These are phyloP conservation scores for Belgica antarctica DNA, from an alignment of 2,888 invertebrate species.

Conservation along the genomic window DNA sequence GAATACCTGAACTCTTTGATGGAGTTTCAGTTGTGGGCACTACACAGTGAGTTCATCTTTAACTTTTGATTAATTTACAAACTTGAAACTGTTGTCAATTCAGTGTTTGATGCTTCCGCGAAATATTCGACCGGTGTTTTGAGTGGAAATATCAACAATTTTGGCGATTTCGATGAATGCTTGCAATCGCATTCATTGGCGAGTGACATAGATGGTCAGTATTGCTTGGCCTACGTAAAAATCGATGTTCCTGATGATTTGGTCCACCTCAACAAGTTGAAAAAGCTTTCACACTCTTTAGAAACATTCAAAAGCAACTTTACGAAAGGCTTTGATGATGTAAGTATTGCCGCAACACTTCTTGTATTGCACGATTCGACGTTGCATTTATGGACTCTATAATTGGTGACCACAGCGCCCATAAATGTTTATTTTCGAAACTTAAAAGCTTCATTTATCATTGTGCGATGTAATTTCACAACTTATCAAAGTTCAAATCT, in stretches of 20 bases:
- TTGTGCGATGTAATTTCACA: too few species aligned
- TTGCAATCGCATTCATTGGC: neutral
- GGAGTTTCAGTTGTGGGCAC: slow-evolving; percentile 46
- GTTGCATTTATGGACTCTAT: too few species aligned
- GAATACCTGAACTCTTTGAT: slow-evolving; percentile 45
- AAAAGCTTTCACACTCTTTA: neutral
- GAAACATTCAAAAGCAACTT: slow-evolving; percentile 19
- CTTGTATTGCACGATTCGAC: too few species aligned
- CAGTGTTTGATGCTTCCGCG: slow-evolving; percentile 48
- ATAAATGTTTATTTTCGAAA: neutral
- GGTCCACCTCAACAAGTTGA: neutral
- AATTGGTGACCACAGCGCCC: too few species aligned
- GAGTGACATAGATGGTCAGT: slow-evolving; percentile 57
- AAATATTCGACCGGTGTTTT: slow-evolving; percentile 60
- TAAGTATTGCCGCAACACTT: too few species aligned
- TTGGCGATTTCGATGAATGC: slow-evolving; percentile 61
- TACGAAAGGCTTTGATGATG: slow-evolving; percentile 7
- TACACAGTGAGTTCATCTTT: slow-evolving; percentile 45
- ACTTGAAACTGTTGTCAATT: neutral
- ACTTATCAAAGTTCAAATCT: too few species aligned
- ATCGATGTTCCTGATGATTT: slow-evolving; percentile 14
- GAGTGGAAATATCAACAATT: slow-evolving; percentile 60
- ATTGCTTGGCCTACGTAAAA: slow-evolving; percentile 62
- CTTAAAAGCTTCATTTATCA: too few species aligned
- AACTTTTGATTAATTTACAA: neutral